Evolutionary conservation across 2,888 invertebrate genomes (phyloP).

Genomic region (Agriopis marginaria): DNA sequence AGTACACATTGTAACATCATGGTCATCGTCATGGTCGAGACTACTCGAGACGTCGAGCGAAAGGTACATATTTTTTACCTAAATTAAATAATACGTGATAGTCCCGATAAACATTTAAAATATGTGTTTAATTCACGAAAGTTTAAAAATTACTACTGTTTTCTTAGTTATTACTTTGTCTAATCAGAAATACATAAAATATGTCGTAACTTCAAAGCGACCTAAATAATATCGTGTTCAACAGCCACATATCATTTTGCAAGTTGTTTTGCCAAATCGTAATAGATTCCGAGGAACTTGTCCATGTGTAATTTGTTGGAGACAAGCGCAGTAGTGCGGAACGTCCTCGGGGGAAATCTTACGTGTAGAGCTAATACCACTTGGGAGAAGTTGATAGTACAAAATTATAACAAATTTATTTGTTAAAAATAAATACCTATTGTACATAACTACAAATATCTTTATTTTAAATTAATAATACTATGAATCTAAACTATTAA

Average conservation of each 20-base stretch:
- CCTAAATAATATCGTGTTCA: slow-evolving; percentile 9
- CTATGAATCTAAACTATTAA: no score
- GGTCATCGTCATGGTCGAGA: no score
- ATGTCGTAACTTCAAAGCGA: slow-evolving; percentile 1
- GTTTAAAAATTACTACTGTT: no score
- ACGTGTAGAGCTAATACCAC: slow-evolving; percentile 9
- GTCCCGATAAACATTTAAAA: no score
- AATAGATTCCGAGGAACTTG: slow-evolving; percentile 23
- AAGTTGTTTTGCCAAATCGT: slow-evolving; percentile 24
- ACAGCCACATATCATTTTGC: slow-evolving; percentile 4
- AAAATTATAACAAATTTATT: no score
- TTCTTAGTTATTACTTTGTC: neutral
- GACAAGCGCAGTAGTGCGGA: slow-evolving; percentile 25
- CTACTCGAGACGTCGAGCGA: no score
- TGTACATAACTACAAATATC: no score
- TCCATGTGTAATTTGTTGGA: slow-evolving; percentile 23
- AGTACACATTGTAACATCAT: no score
- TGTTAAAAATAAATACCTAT: neutral
- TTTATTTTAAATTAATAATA: no score
- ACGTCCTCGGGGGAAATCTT: slow-evolving; percentile 22
- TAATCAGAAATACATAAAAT: neutral
- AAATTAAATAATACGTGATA: no score
- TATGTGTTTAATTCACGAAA: no score
- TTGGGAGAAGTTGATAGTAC: slow-evolving; percentile 7
- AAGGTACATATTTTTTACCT: no score